Evolutionary conservation across 2,888 invertebrate genomes (phyloP).

Genomic region (Thyatira batis): DNA sequence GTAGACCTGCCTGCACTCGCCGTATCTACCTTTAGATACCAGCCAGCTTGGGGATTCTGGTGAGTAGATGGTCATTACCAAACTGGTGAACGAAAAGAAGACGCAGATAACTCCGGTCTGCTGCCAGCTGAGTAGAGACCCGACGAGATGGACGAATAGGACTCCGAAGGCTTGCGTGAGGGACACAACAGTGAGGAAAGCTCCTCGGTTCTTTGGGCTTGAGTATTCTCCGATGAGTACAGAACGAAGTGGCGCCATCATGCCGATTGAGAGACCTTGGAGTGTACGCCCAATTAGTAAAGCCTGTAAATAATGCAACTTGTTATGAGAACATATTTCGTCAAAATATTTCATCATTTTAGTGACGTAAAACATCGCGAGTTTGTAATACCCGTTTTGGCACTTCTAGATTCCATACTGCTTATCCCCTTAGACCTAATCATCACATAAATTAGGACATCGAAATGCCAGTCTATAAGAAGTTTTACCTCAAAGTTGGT

Average conservation of each 20-base stretch:
- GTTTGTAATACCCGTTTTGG: too few species aligned
- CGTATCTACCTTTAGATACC: constrained; percentile 69
- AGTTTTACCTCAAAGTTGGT: constrained; percentile 44
- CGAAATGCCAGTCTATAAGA: not conserved
- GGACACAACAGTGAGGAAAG: constrained; percentile 81
- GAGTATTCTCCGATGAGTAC: constrained; percentile 79
- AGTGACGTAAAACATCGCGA: too few species aligned
- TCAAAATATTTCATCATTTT: not conserved
- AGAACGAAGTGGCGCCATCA: constrained; percentile 70
- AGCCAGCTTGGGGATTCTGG: constrained; percentile 86
- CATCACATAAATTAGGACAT: not conserved
- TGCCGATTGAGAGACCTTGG: constrained; percentile 74
- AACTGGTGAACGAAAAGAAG: constrained; percentile 65
- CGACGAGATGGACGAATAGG: constrained; percentile 82
- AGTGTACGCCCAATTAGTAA: constrained; percentile 52
- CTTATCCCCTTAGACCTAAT: too few species aligned
- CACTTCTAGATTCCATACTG: too few species aligned
- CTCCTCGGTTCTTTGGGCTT: constrained; percentile 82
- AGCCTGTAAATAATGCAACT: constrained; percentile 36
- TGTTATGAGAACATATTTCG: not conserved
- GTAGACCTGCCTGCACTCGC: constrained; percentile 78
- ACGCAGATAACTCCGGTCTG: constrained; percentile 73
- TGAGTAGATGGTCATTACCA: constrained; percentile 57
- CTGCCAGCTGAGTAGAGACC: constrained; percentile 81
- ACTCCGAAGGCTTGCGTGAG: constrained; percentile 82